A percentile compares a stretch with the other conserved stretches of the same genome.
These are phyloP conservation scores for Leptinotarsa haldemani DNA, from an alignment of 2,888 invertebrate genomes.

Conservation along the genomic window DNA sequence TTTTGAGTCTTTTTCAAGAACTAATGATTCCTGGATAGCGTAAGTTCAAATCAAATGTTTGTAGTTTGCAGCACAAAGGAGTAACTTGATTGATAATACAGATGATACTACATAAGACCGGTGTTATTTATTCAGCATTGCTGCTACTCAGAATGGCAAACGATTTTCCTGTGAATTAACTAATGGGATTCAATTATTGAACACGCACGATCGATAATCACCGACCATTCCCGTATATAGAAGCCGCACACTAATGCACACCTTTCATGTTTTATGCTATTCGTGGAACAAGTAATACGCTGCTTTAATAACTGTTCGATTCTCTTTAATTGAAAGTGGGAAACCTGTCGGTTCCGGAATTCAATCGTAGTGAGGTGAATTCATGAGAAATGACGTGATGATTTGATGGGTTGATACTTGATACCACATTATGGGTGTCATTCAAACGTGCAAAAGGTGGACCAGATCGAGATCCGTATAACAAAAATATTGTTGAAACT, in stretches of 20 bases:
- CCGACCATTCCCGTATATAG: neutral
- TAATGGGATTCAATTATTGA: no score
- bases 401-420: neutral
- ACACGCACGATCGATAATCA: no score
- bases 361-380: neutral
- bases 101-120: no score
- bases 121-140: neutral
- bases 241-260: neutral
- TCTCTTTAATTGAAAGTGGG: slow-evolving; percentile 9
- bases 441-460: neutral
- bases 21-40: no score
- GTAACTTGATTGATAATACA: no score
- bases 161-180: no score
- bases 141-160: neutral
- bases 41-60: no score
- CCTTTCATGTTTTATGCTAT: neutral
- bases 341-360: neutral
- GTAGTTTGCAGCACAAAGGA: no score
- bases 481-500: no score
- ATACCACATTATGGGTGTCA: neutral
- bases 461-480: no score
- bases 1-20: no score
- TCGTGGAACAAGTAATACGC: neutral
- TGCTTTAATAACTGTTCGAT: slow-evolving; percentile 6
- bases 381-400: slow-evolving; percentile 4